Evolutionary conservation across 2,888 invertebrate genomes (phyloP).

Genomic region (Thymelicus lineola): DNA sequence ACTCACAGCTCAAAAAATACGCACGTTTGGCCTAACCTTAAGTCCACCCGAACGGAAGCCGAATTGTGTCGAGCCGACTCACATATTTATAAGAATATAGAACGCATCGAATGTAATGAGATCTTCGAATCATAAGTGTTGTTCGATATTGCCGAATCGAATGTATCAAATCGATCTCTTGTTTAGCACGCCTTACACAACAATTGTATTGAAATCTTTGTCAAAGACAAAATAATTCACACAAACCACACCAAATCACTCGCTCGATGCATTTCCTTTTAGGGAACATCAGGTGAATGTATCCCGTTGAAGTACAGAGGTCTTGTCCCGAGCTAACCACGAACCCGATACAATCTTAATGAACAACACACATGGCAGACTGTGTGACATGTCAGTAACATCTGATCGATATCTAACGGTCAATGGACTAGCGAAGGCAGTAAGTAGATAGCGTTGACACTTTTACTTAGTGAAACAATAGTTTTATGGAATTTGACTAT

Average conservation of each 20-base stretch:
- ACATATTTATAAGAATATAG: no score
- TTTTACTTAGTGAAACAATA: not conserved
- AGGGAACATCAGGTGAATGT: not conserved
- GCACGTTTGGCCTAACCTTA: no score
- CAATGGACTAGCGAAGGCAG: conserved; percentile 19
- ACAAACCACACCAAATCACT: not conserved
- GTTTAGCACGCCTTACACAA: no score
- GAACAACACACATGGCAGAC: not conserved
- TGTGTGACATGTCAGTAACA: conserved; percentile 10
- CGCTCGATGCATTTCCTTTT: not conserved
- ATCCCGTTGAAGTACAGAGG: not conserved
- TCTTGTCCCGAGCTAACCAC: not conserved
- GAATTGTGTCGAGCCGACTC: no score
- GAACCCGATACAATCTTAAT: not conserved
- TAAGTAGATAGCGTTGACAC: not conserved
- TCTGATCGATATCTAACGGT: conserved; percentile 30
- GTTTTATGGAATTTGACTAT: not conserved
- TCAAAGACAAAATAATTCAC: not conserved
- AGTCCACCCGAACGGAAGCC: no score
- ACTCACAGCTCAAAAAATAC: no score
- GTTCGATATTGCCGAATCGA: no score
- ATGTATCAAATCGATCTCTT: no score
- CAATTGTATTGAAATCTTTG: no score
- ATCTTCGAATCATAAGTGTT: no score
- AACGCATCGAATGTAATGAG: no score